Evolutionary conservation across 2,113 vertebrate genomes (phyloP), one percentile per base, ranked within the genome.

Genomic region (Sterrhoptilus dennistouni): DNA sequence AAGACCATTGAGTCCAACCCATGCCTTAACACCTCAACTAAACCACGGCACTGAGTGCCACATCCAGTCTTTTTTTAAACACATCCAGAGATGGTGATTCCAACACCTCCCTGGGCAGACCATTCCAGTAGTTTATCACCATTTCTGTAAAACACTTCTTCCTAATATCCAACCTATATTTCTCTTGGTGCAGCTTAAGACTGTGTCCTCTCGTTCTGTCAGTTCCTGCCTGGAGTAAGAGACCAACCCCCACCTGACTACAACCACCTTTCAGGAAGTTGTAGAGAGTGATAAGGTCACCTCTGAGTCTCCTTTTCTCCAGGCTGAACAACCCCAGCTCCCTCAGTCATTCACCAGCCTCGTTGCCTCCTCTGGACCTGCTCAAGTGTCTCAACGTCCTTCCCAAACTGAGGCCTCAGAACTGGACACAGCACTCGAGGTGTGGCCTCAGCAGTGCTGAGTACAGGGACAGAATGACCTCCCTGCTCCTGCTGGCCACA

Each of bases 341-440:
- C 56, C 44, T 19, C 56, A 49, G n/a, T 1, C 0, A 0, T 24
- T 60, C 54, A 8, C 21, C 54, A 60, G 42, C 27, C 21, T 38
- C 2, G 2, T 2, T 60, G 11, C 22, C 21, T 60, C n/a, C n/a
- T 60, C 21, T 49, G 56, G 44, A 76, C 0, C 0, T 0, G 1
- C 12, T 60, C 9, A 4, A 49, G n/a, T 0, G 0, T 36, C 56
- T 11, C n/a, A 6, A 36, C 0, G 2, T 49, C 27, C 21, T 60
- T 36, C 56, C 56, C 7, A 31, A 59, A 47, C 38, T 38, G 38
- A 38, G 38, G 38, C 38, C 38, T 11, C 38, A 38, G 38, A 38
- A 38, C 38, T 38, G 38, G 38, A 5, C 38, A 38, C 38, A 38
- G 38, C 38, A 11, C 38, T 38, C 38, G 38, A 38, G 38, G 38